Conservation (phyloP, 2,113 vertebrate genomes). For the Rhinoderma darwinii region DNA sequence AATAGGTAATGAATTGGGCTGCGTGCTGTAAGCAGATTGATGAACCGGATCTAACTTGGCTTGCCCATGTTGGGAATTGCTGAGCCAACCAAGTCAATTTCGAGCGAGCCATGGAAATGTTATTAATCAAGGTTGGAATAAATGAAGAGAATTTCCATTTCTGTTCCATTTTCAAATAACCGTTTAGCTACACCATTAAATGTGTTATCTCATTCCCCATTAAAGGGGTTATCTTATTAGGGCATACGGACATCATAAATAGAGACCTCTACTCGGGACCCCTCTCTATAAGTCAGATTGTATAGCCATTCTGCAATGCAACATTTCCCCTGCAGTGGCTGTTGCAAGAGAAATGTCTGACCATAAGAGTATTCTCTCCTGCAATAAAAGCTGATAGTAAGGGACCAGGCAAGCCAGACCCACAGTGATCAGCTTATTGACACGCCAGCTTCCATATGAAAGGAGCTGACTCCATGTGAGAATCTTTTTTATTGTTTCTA, state of each 20-base stretch:
- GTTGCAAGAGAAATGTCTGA: neutral
- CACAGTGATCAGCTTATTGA: neutral
- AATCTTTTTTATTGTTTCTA: too few relatives aligned
- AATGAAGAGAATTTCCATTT: neutral
- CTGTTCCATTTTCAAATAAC: neutral
- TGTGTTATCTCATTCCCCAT: too few relatives aligned
- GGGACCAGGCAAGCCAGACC: neutral
- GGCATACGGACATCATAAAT: too few relatives aligned
- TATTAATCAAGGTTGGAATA: neutral
- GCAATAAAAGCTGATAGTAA: neutral
- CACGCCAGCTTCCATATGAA: neutral
- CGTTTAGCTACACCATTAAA: neutral
- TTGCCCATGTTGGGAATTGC: neutral
- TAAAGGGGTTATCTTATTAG: too few relatives aligned
- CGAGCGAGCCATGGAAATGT: neutral
- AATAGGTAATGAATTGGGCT: conserved; percentile 5
- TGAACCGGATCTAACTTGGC: neutral
- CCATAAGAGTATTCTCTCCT: too few relatives aligned
- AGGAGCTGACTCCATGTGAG: too few relatives aligned
- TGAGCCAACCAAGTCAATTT: conserved; percentile 2
- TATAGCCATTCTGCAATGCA: neutral
- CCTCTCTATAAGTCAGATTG: neutral
- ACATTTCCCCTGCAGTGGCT: neutral
- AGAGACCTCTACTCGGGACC: neutral
- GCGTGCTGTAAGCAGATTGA: neutral